Percentiles rank a stretch among this genome's conserved stretches.
Evolutionary conservation across 64 coral and sea anemone species (phyloP).

Genomic region (Dendronephthya gigantea): DNA sequence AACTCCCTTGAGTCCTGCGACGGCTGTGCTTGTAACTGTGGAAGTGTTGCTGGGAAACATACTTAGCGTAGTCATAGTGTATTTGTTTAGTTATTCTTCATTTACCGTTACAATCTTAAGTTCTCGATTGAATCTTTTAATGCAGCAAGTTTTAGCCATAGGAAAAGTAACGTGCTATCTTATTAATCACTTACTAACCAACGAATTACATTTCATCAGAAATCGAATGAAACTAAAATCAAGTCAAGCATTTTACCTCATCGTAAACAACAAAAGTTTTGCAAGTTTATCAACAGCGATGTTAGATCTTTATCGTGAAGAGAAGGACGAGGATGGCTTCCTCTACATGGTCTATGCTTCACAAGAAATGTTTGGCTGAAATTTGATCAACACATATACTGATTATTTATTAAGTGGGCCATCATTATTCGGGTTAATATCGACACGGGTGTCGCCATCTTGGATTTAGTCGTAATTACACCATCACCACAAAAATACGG

Average conservation of each 20-base stretch:
- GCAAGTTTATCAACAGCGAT: slow-evolving; percentile 98
- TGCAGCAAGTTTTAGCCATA: too few species aligned
- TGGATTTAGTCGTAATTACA: background rate
- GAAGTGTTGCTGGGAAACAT: too few species aligned
- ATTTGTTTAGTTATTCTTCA: too few species aligned
- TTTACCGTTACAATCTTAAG: too few species aligned
- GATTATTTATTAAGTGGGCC: background rate
- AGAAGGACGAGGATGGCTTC: slow-evolving; percentile 99
- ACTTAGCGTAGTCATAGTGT: too few species aligned
- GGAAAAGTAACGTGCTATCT: too few species aligned
- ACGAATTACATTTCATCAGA: slow-evolving; percentile 33
- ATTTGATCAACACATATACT: background rate
- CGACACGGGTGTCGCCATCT: background rate
- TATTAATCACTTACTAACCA: background rate
- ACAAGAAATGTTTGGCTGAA: slow-evolving; percentile 95
- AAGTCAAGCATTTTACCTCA: slow-evolving; percentile 97
- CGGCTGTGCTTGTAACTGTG: too few species aligned
- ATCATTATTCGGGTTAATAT: background rate
- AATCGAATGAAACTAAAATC: slow-evolving; percentile 94
- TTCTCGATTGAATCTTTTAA: too few species aligned
- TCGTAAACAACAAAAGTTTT: slow-evolving; percentile 99
- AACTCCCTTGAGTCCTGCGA: too few species aligned
- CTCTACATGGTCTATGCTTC: slow-evolving; percentile 99
- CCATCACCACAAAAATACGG: background rate
- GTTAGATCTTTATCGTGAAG: slow-evolving; percentile 88